Base-by-base conservation (phyloP, 2,797 vertebrate genomes). In the Loriculus beryllinus region DNA sequence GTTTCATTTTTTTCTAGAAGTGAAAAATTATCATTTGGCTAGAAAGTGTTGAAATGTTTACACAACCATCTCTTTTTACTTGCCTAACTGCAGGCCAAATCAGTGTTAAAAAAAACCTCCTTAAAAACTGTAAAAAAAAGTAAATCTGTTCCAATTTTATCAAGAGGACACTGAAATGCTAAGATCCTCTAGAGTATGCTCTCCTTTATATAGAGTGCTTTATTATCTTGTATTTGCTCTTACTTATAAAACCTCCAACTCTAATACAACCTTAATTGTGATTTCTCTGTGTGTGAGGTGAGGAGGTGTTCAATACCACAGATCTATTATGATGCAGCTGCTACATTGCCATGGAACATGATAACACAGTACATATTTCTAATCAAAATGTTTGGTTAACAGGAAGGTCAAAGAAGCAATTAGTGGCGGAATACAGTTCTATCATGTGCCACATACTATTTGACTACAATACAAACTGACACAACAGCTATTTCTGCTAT, bases 301-400 rank as follows among this genome's bases (percentile, higher is more conserved):
- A 67, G 54, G 68, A 54, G n/a, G 45, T 4, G 21, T 56, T 84
- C 76, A 56, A 33, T 78, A 72, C 37, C 26, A 42, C 65, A 67
- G n/a, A 92, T 88, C 54, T 86, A 33, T 86, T 81, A 80, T 4
- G 26, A 89, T 71, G 72, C 94, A 95, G 92, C 82, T 94, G 92
- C 63, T 91, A 65, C 20, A 54, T 39, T 67, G 63, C 82, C 0
- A 0, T 37, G 64, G 39, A 92, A 74, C n/a, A 47, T 49, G 81
- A 81, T 90, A 96, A 40, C 28, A 33, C 1, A 6, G 64, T 79
- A 75, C 92, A 82, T 92, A 96, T 87, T 96, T 95, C 86, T 92
- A 94, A 91, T 95, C 83, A 96, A 97, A 95, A 92, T 90, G 59
- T 94, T 96, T 96, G 93, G 81, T 96, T 96, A 97, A 96, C 85